Evolutionary conservation across 2,113 vertebrate genomes (phyloP).

Genomic region (Sinocyclocheilus anshuiensis): DNA sequence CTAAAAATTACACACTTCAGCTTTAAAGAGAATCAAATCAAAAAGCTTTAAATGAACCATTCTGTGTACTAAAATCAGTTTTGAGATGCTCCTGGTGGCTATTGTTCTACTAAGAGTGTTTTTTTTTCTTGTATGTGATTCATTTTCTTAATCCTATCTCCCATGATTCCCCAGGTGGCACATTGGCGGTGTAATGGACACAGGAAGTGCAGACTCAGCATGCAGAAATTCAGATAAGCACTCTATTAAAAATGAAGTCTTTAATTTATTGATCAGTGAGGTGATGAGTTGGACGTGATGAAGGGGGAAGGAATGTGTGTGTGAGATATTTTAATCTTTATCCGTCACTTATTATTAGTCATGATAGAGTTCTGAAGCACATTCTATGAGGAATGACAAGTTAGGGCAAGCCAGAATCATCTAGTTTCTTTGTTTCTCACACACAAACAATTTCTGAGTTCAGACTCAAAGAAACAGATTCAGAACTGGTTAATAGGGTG

Average conservation of each 20-base stretch:
- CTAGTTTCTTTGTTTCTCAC: slow-evolving; percentile 18
- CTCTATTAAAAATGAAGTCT: slow-evolving; percentile 60
- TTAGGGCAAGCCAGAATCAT: slow-evolving; percentile 39
- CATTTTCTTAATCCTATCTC: slow-evolving; percentile 28
- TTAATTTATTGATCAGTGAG: slow-evolving; percentile 63
- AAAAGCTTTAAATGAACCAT: background rate
- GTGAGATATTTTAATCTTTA: slow-evolving; percentile 59
- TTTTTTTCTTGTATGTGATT: slow-evolving; percentile 4
- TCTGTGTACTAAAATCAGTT: slow-evolving; percentile 2
- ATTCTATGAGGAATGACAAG: slow-evolving; percentile 51
- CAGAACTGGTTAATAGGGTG: background rate
- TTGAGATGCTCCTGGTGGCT: background rate
- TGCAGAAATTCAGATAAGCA: slow-evolving; percentile 58
- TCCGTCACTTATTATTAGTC: slow-evolving; percentile 56
- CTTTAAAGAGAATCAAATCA: slow-evolving; percentile 6
- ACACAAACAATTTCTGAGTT: background rate
- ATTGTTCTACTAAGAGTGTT: slow-evolving; percentile 1
- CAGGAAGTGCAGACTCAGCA: slow-evolving; percentile 57
- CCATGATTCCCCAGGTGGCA: slow-evolving; percentile 46
- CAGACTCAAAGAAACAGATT: background rate
- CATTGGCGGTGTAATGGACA: slow-evolving; percentile 37
- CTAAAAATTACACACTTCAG: background rate
- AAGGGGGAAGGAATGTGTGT: slow-evolving; percentile 48
- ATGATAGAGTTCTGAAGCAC: slow-evolving; percentile 49
- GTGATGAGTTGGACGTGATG: slow-evolving; percentile 47